Conservation (phyloP, 1,140 invertebrate species). For the Drosophila orena region DNA sequence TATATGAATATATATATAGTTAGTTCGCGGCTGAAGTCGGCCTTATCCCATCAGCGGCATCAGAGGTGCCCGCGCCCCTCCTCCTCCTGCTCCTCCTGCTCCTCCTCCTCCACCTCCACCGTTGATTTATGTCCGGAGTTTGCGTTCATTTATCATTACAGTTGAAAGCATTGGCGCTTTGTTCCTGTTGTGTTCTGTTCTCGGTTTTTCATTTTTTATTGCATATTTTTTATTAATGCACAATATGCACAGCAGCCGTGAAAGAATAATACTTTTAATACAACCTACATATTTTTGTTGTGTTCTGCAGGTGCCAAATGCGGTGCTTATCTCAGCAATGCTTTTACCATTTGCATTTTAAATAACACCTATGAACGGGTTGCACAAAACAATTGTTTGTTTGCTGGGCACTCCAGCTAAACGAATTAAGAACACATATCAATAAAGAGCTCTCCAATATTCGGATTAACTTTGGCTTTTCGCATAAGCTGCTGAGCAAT, state of each 20-base stretch:
- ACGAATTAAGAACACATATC: no score
- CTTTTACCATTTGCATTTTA: slow-evolving; percentile 65
- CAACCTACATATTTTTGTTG: slow-evolving; percentile 47
- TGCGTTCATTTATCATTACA: slow-evolving; percentile 82
- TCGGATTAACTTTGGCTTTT: not conserved
- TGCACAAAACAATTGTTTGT: slow-evolving; percentile 9
- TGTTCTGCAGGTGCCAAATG: slow-evolving; percentile 63
- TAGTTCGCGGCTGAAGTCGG: slow-evolving; percentile 75
- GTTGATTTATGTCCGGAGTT: slow-evolving; percentile 79
- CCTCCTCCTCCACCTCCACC: no score
- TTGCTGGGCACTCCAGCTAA: not conserved
- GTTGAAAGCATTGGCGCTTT: slow-evolving; percentile 80
- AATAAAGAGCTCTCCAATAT: no score
- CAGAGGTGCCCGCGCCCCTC: slow-evolving; percentile 57
- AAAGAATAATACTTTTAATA: slow-evolving; percentile 78
- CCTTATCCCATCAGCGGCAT: slow-evolving; percentile 74
- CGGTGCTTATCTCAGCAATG: slow-evolving; percentile 66
- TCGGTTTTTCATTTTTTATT: slow-evolving; percentile 33
- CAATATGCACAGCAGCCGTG: slow-evolving; percentile 56
- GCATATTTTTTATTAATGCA: slow-evolving; percentile 61
- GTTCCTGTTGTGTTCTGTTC: slow-evolving; percentile 38
- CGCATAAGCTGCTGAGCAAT: not conserved
- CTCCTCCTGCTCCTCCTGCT: not conserved
- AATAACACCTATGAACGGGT: slow-evolving; percentile 27
- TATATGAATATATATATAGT: slow-evolving; percentile 24